Evolutionary conservation across 1,140 invertebrate species (phyloP).

Genomic region (Brachionus calyciflorus): DNA sequence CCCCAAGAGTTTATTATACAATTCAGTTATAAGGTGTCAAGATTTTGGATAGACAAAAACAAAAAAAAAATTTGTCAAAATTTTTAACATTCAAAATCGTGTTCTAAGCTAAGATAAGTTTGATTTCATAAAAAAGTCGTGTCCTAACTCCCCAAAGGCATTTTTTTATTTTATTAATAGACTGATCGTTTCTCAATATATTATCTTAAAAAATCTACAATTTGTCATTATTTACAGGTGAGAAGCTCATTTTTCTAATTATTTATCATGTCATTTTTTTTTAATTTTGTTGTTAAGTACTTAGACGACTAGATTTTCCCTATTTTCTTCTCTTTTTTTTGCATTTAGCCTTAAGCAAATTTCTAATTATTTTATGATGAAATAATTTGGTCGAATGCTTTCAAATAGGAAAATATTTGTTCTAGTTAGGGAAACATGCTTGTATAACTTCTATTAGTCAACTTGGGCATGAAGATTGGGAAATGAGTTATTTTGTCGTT

Average conservation of each 20-base stretch:
- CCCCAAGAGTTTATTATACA: not conserved
- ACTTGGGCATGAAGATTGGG: constrained; percentile 19
- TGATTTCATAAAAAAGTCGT: too few species aligned
- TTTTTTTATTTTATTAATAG: constrained; percentile 15
- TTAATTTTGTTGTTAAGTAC: too few species aligned
- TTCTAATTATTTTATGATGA: not conserved
- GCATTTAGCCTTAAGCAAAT: not conserved
- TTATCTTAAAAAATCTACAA: constrained; percentile 18
- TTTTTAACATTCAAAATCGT: constrained; percentile 9
- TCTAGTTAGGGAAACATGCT: constrained; percentile 10
- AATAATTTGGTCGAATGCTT: constrained; percentile 24
- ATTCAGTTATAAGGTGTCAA: constrained; percentile 15
- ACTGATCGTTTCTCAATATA: constrained; percentile 1
- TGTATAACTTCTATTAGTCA: not conserved
- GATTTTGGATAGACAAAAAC: not conserved
- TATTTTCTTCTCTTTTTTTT: too few species aligned
- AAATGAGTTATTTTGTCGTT: not conserved
- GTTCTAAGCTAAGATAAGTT: not conserved
- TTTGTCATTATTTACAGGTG: constrained; percentile 34
- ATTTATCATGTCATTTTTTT: constrained; percentile 34
- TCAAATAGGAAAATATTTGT: not conserved
- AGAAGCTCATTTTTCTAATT: constrained; percentile 33
- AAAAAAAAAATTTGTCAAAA: constrained; percentile 1
- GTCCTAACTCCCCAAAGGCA: not conserved
- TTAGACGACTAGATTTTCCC: too few species aligned